These are phyloP conservation scores for Mormyrops attenuatus DNA, from an alignment of 2,797 vertebrate species.

Conservation along the genomic window DNA sequence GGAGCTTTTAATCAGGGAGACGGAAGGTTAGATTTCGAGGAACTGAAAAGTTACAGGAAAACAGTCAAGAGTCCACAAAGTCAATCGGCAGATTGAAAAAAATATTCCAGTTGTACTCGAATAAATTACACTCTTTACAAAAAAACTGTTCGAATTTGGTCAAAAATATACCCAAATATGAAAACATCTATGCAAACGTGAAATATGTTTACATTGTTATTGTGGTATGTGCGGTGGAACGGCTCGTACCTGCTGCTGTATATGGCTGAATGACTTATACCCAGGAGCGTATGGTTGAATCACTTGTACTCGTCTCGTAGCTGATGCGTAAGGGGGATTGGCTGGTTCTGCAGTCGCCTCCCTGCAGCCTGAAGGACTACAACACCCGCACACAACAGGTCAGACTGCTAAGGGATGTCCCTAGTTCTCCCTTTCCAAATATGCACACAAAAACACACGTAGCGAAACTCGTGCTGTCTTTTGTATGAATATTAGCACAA, in stretches of 20 bases:
- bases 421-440: neutral
- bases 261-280: neutral
- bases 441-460: neutral
- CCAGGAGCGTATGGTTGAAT: neutral
- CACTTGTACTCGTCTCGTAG: neutral
- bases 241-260: neutral
- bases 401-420: neutral
- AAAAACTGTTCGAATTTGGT: neutral
- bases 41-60: constrained; percentile 30
- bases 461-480: neutral
- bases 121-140: neutral
- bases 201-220: neutral
- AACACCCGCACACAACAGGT: neutral
- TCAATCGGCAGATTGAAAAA: neutral
- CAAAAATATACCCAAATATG: neutral
- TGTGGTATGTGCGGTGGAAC: neutral
- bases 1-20: constrained; percentile 33
- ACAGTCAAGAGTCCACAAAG: constrained; percentile 24
- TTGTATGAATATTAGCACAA: constrained; percentile 7
- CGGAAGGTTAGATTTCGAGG: constrained; percentile 33
- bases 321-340: neutral
- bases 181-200: neutral
- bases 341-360: neutral
- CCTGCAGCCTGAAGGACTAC: neutral
- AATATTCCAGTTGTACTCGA: neutral